Percentiles rank a stretch among this genome's conserved stretches.
Evolutionary conservation across 2,888 invertebrate species (phyloP).

Genomic region (Drosophila pseudotakahashii): DNA sequence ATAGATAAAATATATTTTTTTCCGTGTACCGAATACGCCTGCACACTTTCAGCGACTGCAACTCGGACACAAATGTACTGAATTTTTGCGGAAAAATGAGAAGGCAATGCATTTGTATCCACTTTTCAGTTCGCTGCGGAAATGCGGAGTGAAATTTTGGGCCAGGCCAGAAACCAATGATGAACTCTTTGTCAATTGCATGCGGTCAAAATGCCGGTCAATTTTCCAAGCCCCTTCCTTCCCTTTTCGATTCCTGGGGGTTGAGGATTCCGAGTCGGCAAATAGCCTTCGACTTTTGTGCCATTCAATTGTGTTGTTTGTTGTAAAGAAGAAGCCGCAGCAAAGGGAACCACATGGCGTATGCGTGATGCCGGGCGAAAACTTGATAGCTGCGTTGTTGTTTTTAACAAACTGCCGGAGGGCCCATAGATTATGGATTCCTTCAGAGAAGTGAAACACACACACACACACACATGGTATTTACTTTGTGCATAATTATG

Average conservation of each 20-base stretch:
- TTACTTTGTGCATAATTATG: slow-evolving; percentile 71
- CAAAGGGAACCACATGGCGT: slow-evolving; percentile 12
- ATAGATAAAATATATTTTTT: too few species aligned
- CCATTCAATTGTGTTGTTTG: not conserved
- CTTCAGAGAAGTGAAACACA: not conserved
- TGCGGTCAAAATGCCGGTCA: slow-evolving; percentile 9
- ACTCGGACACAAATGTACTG: slow-evolving; percentile 5
- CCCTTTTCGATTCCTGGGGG: not conserved
- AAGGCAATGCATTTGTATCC: slow-evolving; percentile 19
- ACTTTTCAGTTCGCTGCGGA: slow-evolving; percentile 22
- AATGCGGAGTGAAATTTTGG: slow-evolving; percentile 8
- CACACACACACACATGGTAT: slow-evolving; percentile 33
- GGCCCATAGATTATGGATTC: slow-evolving; percentile 19
- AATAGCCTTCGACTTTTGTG: not conserved
- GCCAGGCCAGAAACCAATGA: slow-evolving; percentile 14
- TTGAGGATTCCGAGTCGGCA: not conserved
- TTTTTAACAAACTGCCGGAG: not conserved
- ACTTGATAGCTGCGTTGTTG: slow-evolving; percentile 2
- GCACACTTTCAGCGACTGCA: slow-evolving; percentile 10
- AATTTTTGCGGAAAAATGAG: slow-evolving; percentile 10
- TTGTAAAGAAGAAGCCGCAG: slow-evolving; percentile 6
- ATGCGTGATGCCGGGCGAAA: slow-evolving; percentile 2
- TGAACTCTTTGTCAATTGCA: slow-evolving; percentile 20
- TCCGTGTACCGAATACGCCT: not conserved
- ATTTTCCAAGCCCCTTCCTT: not conserved